Percentiles rank a stretch among this genome's conserved stretches.
Conservation (phyloP, 2,797 vertebrate genomes). For the Agapornis canus region DNA sequence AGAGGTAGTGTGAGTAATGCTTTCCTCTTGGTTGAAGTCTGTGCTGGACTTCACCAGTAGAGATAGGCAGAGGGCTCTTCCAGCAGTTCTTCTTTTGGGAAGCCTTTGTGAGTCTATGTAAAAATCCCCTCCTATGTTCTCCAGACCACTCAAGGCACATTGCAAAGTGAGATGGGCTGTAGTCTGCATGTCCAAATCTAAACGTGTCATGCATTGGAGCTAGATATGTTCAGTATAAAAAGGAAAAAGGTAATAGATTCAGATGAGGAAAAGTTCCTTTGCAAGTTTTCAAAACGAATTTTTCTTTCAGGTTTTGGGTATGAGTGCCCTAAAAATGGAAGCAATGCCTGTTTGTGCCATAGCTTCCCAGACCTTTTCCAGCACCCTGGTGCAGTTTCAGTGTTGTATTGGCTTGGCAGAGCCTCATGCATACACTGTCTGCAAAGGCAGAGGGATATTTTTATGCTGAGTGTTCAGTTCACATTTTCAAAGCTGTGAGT, state of each 20-base stretch:
- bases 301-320: neutral
- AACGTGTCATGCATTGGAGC: neutral
- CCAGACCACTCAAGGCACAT: neutral
- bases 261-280: neutral
- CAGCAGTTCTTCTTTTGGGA: neutral
- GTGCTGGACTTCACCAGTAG: neutral
- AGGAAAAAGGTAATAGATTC: neutral
- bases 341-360: neutral
- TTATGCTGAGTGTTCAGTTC: neutral
- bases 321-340: neutral
- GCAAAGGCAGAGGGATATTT: neutral
- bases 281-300: neutral
- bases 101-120: neutral
- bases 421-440: fast-evolving
- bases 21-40: neutral
- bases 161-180: neutral
- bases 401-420: neutral
- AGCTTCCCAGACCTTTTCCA: neutral
- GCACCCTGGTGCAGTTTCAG: neutral
- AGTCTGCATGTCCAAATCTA: neutral
- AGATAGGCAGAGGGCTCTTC: neutral
- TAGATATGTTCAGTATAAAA: neutral
- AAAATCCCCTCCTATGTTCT: neutral
- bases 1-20: neutral
- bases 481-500: neutral